Conservation (phyloP, 2,888 invertebrate genomes). For the Papilio demoleus region DNA sequence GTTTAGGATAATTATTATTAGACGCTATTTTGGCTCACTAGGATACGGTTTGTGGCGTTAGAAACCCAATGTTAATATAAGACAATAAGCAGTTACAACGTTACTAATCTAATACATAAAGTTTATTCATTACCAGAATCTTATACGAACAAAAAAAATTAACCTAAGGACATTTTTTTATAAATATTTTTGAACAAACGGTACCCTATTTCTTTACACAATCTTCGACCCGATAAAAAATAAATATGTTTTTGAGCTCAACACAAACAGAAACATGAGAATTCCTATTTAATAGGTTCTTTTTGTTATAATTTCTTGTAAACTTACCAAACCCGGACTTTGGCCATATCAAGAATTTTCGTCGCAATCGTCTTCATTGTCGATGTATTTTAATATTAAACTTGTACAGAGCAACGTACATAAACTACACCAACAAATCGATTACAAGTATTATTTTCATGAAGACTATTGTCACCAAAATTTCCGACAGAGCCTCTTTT, state of each 20-base stretch:
- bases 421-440: too few relatives aligned
- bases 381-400: too few relatives aligned
- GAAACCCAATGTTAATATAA: too few relatives aligned
- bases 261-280: conserved; percentile 19
- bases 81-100: not conserved
- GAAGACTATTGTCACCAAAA: not conserved
- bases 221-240: conserved; percentile 17
- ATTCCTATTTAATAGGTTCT: not conserved
- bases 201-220: conserved; percentile 19
- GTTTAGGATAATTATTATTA: too few relatives aligned
- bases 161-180: too few relatives aligned
- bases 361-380: too few relatives aligned
- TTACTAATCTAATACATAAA: not conserved
- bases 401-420: too few relatives aligned
- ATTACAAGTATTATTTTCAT: too few relatives aligned
- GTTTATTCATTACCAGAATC: not conserved
- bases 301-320: conserved; percentile 7
- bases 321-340: not conserved
- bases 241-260: conserved; percentile 25
- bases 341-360: too few relatives aligned
- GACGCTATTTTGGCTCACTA: too few relatives aligned
- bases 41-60: too few relatives aligned
- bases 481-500: too few relatives aligned
- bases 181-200: not conserved
- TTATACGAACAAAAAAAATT: not conserved